These are phyloP conservation scores for Sebastes paucispinis DNA, from an alignment of 2,797 vertebrate species.

Conservation along the genomic window DNA sequence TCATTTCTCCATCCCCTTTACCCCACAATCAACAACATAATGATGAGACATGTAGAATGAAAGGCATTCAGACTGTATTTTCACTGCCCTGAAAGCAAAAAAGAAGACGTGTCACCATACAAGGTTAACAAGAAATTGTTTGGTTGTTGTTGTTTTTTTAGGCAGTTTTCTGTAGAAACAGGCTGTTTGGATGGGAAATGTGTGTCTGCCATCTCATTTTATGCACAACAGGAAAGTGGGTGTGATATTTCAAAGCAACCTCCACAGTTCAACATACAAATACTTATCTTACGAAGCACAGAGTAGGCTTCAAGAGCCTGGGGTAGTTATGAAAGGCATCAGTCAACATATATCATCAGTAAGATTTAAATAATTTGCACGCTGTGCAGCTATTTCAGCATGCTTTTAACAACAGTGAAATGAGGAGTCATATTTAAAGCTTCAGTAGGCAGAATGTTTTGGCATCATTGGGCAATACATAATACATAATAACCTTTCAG, in stretches of 20 bases:
- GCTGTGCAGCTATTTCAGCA: not conserved
- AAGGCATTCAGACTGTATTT: constrained; percentile 59
- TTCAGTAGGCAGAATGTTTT: too few relatives aligned
- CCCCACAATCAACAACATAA: constrained; percentile 74
- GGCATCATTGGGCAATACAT: too few relatives aligned
- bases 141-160: not conserved
- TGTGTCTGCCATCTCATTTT: constrained; percentile 30
- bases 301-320: not conserved
- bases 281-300: constrained; percentile 19
- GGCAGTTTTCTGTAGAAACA: constrained; percentile 19
- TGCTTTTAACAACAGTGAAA: not conserved
- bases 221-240: constrained; percentile 27
- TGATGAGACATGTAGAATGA: constrained; percentile 67
- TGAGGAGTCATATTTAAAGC: not conserved
- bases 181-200: constrained; percentile 18
- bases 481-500: too few relatives aligned
- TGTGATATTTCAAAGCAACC: constrained; percentile 41
- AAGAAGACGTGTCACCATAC: constrained; percentile 30
- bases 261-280: not conserved
- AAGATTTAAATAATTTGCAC: not conserved
- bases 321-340: constrained; percentile 23
- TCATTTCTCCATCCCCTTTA: constrained; percentile 65
- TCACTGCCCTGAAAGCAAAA: constrained; percentile 45
- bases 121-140: constrained; percentile 48
- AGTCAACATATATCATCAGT: not conserved